Conservation (phyloP, 2,888 invertebrate genomes). For the Cephus pulcher region DNA sequence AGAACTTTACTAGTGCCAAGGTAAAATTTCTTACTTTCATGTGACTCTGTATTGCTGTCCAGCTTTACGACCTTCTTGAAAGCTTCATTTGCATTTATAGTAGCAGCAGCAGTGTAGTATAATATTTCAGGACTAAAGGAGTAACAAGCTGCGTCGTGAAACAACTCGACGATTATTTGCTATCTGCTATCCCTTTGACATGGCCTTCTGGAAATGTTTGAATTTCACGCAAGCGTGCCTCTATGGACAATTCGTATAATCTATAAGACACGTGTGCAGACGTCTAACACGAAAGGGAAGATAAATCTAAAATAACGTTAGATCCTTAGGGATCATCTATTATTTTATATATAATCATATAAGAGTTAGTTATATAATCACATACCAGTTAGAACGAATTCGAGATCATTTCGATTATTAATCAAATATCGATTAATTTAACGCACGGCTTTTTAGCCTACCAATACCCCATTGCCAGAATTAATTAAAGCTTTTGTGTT, state of each 20-base stretch:
- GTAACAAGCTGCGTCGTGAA: conserved; percentile 6
- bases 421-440: background rate
- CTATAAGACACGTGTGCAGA: background rate
- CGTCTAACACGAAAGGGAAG: background rate
- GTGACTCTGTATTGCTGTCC: background rate
- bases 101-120: background rate
- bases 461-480: too few species aligned
- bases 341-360: background rate
- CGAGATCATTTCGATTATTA: background rate
- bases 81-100: conserved; percentile 12
- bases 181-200: background rate
- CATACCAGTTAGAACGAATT: background rate
- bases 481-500: too few species aligned
- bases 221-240: background rate
- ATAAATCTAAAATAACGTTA: background rate
- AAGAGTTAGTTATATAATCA: background rate
- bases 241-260: background rate
- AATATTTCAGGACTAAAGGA: background rate
- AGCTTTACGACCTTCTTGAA: background rate
- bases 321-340: background rate
- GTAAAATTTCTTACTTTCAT: background rate
- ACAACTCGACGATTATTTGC: background rate
- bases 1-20: background rate
- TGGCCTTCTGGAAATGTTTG: background rate
- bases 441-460: too few species aligned